Percentiles rank a stretch among this genome's conserved stretches.
Evolutionary conservation across 2,888 invertebrate genomes (phyloP).

Genomic region (Mythimna impura): DNA sequence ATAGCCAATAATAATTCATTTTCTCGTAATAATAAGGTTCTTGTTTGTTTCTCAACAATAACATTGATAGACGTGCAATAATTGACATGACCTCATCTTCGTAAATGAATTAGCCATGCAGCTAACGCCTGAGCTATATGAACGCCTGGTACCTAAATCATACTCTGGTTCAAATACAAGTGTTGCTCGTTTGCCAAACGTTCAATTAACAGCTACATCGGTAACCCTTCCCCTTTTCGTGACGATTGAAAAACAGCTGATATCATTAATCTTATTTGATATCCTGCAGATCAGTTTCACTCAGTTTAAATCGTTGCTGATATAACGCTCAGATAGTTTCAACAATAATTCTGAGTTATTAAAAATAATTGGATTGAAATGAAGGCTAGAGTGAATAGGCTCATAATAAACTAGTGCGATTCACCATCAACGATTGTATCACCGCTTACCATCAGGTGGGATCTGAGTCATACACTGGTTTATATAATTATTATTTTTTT

Average conservation of each 20-base stretch:
- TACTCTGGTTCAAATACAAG: neutral
- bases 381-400: too few species aligned
- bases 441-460: too few species aligned
- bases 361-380: neutral
- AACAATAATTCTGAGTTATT: neutral
- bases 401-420: too few species aligned
- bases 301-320: neutral
- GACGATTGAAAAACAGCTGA: slow-evolving; percentile 38
- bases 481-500: too few species aligned
- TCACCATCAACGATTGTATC: too few species aligned
- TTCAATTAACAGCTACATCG: slow-evolving; percentile 22
- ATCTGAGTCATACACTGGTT: too few species aligned
- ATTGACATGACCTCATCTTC: neutral
- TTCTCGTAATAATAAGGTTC: neutral
- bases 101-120: neutral
- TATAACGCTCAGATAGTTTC: neutral
- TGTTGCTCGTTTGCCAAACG: slow-evolving; percentile 14
- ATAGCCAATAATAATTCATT: neutral
- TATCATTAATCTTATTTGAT: slow-evolving; percentile 27
- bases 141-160: neutral
- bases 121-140: neutral
- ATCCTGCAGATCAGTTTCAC: neutral
- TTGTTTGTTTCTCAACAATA: neutral
- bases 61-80: neutral
- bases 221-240: slow-evolving; percentile 41